Evolutionary conservation across 2,888 invertebrate genomes (phyloP), one percentile per base, ranked within the genome.

Genomic region (Pseudolycoriella hygida): DNA sequence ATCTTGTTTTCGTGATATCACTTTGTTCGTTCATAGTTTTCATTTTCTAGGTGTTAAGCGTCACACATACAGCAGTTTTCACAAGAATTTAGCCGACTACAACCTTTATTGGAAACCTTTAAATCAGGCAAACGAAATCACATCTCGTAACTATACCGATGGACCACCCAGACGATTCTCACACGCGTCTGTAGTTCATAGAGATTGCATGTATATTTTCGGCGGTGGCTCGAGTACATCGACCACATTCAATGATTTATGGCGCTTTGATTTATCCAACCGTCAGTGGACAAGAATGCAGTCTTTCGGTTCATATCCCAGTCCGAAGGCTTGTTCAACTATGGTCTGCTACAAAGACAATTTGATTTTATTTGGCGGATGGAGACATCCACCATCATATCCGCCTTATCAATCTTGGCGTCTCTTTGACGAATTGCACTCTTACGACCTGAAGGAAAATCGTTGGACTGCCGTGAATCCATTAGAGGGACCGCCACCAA

Each of bases 231-330:
- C 94, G 11, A 84, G 86, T 32, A 82, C 86, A 45, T 84, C 85
- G 56, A 94, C 96, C 17, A 89, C 96, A 12, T 94, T 94, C 58
- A 96, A 97, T 68, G 96, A 97, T 68, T 70, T 97, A 30, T 96
- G 96, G 96, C 73, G 78, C 50, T 78, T 96, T 62, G 89, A 96
- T 68, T 72, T 96, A 49, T 83, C 84, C 1, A 79, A 74, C 41
- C 71, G 89, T 55, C 73, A 77, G 53, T 94, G 94, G 94, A 73
- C 83, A 17, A 71, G 89, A 51, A 84, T 85, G 1, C 64, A 85
- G 40, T 81, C 88, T 3, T 80, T 79, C 65, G 90, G 70, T 31
- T 82, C 79, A 42, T 93, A 94, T 68, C 96, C 96, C 8, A 88
- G 90, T 3, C 94, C 96, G 1, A 96, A 94, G 67, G 93, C 93